These are phyloP conservation scores for Saturnia pavonia DNA, from an alignment of 2,888 invertebrate species.

Conservation along the genomic window DNA sequence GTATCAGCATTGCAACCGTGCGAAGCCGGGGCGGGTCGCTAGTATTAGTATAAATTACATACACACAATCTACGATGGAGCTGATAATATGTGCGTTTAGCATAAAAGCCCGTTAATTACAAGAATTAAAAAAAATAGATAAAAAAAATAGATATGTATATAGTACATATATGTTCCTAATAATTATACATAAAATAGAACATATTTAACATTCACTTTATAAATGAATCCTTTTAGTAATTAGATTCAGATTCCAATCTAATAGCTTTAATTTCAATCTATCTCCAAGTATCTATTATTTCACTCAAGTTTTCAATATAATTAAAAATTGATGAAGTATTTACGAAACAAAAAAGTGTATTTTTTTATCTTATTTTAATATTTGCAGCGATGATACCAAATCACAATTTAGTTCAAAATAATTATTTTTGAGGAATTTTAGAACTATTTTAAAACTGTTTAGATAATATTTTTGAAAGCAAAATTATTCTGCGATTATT, in stretches of 20 bases:
- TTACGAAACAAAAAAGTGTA: slow-evolving; percentile 17
- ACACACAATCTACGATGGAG: too few species aligned
- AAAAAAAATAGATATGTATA: too few species aligned
- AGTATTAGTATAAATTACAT: too few species aligned
- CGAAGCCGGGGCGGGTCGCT: too few species aligned
- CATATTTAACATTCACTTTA: neutral
- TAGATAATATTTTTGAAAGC: too few species aligned
- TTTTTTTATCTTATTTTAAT: too few species aligned
- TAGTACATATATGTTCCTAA: neutral
- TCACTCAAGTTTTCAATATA: slow-evolving; percentile 20
- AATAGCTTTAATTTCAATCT: slow-evolving; percentile 10
- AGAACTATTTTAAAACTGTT: neutral
- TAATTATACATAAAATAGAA: neutral
- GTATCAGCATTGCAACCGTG: too few species aligned
- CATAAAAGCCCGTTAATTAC: neutral
- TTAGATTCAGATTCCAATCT: neutral
- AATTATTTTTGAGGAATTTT: slow-evolving; percentile 11
- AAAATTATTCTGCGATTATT: too few species aligned
- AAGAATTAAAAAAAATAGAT: too few species aligned
- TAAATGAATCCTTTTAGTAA: slow-evolving; percentile 5
- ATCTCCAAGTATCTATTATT: slow-evolving; percentile 17
- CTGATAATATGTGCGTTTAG: too few species aligned
- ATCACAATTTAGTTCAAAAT: slow-evolving; percentile 17
- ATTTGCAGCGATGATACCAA: too few species aligned
- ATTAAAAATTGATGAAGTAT: slow-evolving; percentile 17